A percentile compares a stretch with the other conserved stretches of the same genome.
phyloP scores from a whole-genome alignment of 2,888 invertebrate genomes.

The Drosophila niveifrons region DNA sequence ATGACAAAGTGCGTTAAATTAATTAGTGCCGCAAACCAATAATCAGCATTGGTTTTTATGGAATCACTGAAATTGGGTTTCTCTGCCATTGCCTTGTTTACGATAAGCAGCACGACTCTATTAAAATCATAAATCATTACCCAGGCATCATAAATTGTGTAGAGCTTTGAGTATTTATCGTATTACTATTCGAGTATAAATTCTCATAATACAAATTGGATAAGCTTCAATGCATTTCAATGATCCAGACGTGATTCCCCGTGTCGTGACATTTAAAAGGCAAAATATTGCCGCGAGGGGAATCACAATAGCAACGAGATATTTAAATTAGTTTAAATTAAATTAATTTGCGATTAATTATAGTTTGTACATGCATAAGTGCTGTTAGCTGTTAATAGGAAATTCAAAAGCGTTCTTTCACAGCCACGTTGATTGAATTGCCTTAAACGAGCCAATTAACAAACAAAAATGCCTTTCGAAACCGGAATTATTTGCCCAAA shows the following conservation, averaged over 20 bases:
- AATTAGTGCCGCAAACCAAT: constrained; percentile 1
- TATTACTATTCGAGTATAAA: not conserved
- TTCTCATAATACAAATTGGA: not conserved
- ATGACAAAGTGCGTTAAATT: not conserved
- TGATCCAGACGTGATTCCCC: constrained; percentile 4
- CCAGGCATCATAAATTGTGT: constrained; percentile 4
- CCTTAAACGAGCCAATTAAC: constrained; percentile 7
- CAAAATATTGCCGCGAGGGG: not conserved
- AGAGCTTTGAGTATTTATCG: constrained; percentile 10
- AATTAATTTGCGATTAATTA: not conserved
- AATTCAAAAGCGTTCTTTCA: not conserved
- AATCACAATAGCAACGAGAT: not conserved
- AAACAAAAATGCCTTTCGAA: constrained; percentile 1
- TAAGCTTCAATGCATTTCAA: constrained; percentile 19
- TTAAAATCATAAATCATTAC: constrained; percentile 20
- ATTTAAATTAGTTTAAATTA: not conserved
- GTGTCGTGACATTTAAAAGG: not conserved
- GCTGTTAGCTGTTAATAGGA: not conserved
- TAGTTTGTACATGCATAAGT: not conserved
- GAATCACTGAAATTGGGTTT: constrained; percentile 4
- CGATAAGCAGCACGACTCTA: not conserved
- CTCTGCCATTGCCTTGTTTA: constrained; percentile 2
- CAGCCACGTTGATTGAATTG: constrained; percentile 1
- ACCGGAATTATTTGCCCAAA: constrained; percentile 15
- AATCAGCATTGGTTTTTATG: constrained; percentile 4